phyloP scores from a whole-genome alignment of 2,888 invertebrate species.

The Notodonta dromedarius region DNA sequence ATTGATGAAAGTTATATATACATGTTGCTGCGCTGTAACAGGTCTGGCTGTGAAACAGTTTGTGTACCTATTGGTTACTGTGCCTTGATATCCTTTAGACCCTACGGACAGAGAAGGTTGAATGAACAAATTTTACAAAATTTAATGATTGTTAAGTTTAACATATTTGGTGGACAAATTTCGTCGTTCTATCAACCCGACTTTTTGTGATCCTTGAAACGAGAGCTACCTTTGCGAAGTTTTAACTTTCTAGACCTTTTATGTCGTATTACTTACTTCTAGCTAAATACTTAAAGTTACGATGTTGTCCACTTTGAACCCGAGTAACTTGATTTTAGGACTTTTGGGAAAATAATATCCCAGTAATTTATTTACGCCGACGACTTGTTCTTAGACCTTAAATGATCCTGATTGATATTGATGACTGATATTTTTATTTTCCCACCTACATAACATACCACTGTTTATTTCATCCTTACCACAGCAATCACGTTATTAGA shows the following conservation, averaged over 20 bases:
- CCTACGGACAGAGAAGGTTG: no score
- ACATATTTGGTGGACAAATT: conserved; percentile 17
- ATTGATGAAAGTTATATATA: no score
- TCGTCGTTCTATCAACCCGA: conserved; percentile 14
- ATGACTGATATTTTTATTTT: background rate
- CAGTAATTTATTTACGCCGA: no score
- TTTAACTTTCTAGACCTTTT: conserved; percentile 9
- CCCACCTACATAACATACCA: conserved; percentile 9
- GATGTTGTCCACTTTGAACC: background rate
- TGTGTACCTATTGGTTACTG: no score
- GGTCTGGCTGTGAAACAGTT: no score
- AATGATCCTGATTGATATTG: no score
- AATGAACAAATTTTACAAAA: background rate
- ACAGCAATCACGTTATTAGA: background rate
- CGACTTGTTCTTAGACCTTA: no score
- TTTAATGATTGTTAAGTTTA: conserved; percentile 13
- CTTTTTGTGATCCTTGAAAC: background rate
- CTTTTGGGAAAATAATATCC: background rate
- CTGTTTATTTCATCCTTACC: background rate
- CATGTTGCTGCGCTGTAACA: no score
- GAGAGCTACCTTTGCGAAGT: conserved; percentile 12
- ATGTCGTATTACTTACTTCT: background rate
- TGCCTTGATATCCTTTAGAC: no score
- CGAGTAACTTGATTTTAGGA: background rate
- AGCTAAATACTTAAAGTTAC: background rate